Evolutionary conservation across 2,113 vertebrate species (phyloP), one percentile per base, ranked within the genome.

Genomic region (Psettodes erumei): DNA sequence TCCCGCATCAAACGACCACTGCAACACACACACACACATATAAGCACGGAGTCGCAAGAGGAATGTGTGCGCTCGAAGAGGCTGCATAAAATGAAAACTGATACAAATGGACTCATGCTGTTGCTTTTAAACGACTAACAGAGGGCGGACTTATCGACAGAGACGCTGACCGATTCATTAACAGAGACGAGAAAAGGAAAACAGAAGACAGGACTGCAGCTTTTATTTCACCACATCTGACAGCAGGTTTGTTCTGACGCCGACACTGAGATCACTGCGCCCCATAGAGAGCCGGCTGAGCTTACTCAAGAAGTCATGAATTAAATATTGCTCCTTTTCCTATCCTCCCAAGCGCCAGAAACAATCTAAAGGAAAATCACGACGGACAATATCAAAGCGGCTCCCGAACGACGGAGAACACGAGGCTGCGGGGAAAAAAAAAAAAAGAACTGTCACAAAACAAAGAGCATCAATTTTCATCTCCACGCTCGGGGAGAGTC

Each of bases 1-100:
- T 99, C 97, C 83, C 95, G 96, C 81, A 94, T 94, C 91, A 96
- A 86, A 67, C 96, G 96, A 79, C 94, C 96, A 89, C 97, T 99
- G 75, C 10, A 77, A 82, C 23, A 77, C 38, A 75, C 53, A 75
- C 15, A 32, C 7, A 48, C 40, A 43, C n/a, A 27, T 8, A 51
- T 13, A 28, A 28, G 35, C 3, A 38, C 0, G 19, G 6, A 32
- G 45, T 51, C 45, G 54, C 12, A 15, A 27, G 37, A 13, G 35
- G 16, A 28, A 15, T 11, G 18, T n/a, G 23, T 58, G 18, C 32
- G 11, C 16, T 11, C 8, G 32, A 23, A 13, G 15, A 32, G 4
- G 33, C 51, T 10, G 18, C 35, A 40, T 50, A n/a, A n/a, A n/a
- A n/a, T n/a, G n/a, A n/a, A n/a, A n/a, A n/a, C n/a, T n/a, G n/a